Base-by-base conservation (phyloP, 1,140 invertebrate genomes). In the Aporrectodea caliginosa region DNA sequence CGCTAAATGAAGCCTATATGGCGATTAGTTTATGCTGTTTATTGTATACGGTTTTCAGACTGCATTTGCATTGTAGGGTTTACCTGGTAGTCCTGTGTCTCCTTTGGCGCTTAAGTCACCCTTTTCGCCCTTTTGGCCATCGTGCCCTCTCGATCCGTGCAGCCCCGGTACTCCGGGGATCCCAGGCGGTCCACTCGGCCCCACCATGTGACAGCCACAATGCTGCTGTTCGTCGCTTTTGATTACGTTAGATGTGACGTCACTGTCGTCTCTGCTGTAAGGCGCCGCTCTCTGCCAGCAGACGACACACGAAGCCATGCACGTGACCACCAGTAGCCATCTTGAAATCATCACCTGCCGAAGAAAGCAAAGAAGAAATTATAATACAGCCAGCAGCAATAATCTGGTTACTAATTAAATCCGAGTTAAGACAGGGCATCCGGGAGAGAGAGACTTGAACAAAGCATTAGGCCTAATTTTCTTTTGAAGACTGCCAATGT, bases 141-240 rank as follows among this genome's bases (percentile, higher is more conserved):
- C 83, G 58, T 80, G 75, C 1, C 85, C 86, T n/a, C 78, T 79
- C 12, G 74, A 70, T 71, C 86, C 86, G 29, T 83, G 82, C 35
- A 83, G 69, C 35, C 86, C 85, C 14, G 82, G 83, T 27, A 84
- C 75, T 14, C 86, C 86, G 27, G 84, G 84, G 27, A 82, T 75
- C 1, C 85, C 85, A 1, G 82, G 80, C 0, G 81, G 81, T 1
- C 84, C 84, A 2, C 83, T 78, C 2, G 82, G 80, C 14, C 84
- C 84, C 12, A 81, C 43, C 73, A 83, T 82, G 30, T 80, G 72
- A n/a, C 81, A 81, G 35, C 69, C 68, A 12, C 32, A 35, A 12
- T 78, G 31, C 29, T 70, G 77, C 1, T 71, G 12, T 1, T 72
- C 70, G n/a, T 2, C 6, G 30, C n/a, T 70, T 76, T 76, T n/a